Percentiles rank a stretch among this genome's conserved stretches.
Evolutionary conservation across 2,113 vertebrate species (phyloP).

Genomic region (Prionailurus bengalensis): DNA sequence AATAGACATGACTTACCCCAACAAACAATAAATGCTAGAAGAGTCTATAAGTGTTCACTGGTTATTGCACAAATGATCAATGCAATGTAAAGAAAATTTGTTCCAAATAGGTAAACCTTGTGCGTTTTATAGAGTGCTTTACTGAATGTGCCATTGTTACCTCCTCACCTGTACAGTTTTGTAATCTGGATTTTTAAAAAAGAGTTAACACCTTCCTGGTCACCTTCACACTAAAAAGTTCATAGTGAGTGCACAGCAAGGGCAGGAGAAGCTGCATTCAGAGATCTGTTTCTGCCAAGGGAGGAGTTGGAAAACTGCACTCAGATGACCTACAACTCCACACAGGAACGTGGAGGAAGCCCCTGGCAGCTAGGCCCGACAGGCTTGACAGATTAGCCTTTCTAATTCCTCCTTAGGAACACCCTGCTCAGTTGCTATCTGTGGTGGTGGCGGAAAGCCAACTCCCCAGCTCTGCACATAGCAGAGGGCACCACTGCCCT

Average conservation of each 20-base stretch:
- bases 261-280: background rate
- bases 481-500: background rate
- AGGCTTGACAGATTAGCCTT: background rate
- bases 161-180: background rate
- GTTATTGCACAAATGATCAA: background rate
- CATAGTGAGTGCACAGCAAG: background rate
- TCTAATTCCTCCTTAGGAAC: background rate
- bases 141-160: background rate
- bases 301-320: background rate
- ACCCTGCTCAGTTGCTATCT: background rate
- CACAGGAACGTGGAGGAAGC: background rate
- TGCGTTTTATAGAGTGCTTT: background rate
- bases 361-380: background rate
- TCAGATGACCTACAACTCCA: background rate
- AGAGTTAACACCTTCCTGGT: background rate
- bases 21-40: background rate
- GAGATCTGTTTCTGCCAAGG: background rate
- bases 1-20: background rate
- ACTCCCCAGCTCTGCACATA: background rate
- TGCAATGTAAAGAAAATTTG: background rate
- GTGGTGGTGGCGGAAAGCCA: background rate
- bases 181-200: background rate
- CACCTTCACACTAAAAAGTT: background rate
- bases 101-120: background rate
- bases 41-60: background rate